These are phyloP conservation scores for Dicranocentrus wangi DNA, from an alignment of 2,888 invertebrate genomes.

Conservation along the genomic window DNA sequence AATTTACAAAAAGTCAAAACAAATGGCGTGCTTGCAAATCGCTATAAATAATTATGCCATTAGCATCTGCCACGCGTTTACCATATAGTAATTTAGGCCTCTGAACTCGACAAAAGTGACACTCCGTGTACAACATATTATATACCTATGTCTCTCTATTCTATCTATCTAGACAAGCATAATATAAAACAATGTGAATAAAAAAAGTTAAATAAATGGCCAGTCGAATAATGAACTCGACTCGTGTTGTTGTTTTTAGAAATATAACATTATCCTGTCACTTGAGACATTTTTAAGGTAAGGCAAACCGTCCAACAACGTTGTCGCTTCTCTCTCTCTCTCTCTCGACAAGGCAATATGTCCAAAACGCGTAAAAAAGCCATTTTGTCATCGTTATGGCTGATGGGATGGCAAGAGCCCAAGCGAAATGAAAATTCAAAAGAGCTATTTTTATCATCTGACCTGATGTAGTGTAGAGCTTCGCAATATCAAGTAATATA, in stretches of 20 bases:
- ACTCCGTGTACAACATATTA: background rate
- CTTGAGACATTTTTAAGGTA: constrained; percentile 37
- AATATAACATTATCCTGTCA: constrained; percentile 17
- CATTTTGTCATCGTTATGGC: constrained; percentile 31
- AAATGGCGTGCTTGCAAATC: constrained; percentile 3
- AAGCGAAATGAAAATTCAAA: constrained; percentile 23
- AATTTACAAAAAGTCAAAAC: constrained; percentile 15
- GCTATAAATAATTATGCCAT: constrained; percentile 38
- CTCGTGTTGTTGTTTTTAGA: constrained; percentile 29
- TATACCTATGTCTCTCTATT: background rate
- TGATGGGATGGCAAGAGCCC: constrained; percentile 6
- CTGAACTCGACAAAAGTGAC: background rate
- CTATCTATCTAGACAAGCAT: background rate
- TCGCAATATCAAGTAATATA: no score
- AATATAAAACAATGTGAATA: background rate
- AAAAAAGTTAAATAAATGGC: constrained; percentile 13
- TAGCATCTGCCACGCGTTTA: background rate
- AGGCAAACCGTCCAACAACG: constrained; percentile 38
- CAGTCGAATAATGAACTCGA: constrained; percentile 2
- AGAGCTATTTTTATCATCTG: constrained; percentile 18
- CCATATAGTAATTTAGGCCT: no score
- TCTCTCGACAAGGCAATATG: constrained; percentile 29
- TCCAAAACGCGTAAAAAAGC: constrained; percentile 5
- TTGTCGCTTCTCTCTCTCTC: no score
- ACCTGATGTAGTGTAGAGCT: no score